Percentiles rank a stretch among this genome's conserved stretches.
Conservation (phyloP, 2,113 vertebrate genomes). For the Puffinus mauretanicus region DNA sequence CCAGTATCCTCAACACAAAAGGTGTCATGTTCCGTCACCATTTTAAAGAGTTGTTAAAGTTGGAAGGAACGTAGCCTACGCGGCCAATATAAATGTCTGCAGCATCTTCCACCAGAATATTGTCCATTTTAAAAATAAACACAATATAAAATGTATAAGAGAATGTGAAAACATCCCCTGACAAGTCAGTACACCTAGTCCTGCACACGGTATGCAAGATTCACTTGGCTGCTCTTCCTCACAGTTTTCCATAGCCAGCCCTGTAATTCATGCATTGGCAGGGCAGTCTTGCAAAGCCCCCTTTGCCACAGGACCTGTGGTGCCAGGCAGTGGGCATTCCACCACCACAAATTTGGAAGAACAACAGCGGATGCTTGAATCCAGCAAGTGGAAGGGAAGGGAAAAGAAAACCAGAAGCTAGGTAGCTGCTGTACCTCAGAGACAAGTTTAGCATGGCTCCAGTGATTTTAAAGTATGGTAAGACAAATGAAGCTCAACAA, state of each 20-base stretch:
- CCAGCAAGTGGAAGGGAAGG: background rate
- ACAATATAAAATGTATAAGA: background rate
- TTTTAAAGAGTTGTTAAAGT: background rate
- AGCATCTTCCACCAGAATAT: background rate
- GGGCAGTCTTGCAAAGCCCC: background rate
- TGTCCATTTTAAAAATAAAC: background rate
- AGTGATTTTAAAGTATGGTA: background rate
- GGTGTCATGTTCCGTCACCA: background rate
- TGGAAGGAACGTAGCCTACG: background rate
- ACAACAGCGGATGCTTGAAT: background rate
- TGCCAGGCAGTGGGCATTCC: background rate
- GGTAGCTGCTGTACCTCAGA: background rate
- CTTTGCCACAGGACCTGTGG: background rate
- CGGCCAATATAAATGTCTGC: background rate
- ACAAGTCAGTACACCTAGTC: background rate
- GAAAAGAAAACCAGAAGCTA: background rate
- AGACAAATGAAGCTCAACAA: background rate
- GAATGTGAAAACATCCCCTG: background rate
- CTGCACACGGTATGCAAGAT: background rate
- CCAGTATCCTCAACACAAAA: background rate
- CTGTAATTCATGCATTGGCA: background rate
- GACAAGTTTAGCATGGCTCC: background rate
- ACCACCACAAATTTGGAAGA: background rate
- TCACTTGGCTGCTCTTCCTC: background rate
- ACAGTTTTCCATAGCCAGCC: background rate